Percentiles rank a stretch among this genome's conserved stretches.
Conservation (phyloP, 1,140 invertebrate genomes). For the Nephila pilipes region DNA sequence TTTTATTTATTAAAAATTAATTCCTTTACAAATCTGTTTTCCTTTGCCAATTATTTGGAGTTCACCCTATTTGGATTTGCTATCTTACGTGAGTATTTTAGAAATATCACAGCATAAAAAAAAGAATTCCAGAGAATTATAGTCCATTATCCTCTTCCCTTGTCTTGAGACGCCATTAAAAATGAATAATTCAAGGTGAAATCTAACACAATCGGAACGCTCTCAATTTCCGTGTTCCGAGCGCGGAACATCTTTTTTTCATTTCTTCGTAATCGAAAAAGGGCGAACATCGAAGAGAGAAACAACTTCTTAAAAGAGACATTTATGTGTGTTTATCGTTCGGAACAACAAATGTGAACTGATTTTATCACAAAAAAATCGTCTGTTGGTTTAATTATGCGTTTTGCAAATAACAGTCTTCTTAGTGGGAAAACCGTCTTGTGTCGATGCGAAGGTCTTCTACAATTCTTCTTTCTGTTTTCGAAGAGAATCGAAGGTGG, state of each 20-base stretch:
- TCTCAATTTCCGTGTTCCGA: neutral
- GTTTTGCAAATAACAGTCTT: neutral
- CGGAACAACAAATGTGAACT: neutral
- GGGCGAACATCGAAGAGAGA: neutral
- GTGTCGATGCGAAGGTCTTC: neutral
- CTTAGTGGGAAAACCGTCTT: neutral
- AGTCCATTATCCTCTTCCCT: neutral
- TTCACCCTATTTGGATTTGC: too few relatives aligned
- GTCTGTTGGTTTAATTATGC: neutral
- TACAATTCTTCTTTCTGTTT: neutral
- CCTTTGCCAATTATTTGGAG: too few relatives aligned
- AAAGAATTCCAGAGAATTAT: neutral
- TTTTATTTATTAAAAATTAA: too few relatives aligned
- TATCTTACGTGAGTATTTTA: too few relatives aligned
- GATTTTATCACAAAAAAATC: neutral
- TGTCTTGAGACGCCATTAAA: neutral
- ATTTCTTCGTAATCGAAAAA: neutral
- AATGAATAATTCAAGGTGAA: conserved; percentile 2
- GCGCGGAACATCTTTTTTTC: neutral
- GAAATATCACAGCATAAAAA: neutral
- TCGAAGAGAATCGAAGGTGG: neutral
- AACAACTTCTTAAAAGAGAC: neutral
- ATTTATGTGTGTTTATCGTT: neutral
- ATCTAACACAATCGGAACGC: neutral
- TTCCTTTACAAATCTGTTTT: too few relatives aligned